phyloP scores from a whole-genome alignment of 2,888 invertebrate species.

The Nysson spinosus region DNA sequence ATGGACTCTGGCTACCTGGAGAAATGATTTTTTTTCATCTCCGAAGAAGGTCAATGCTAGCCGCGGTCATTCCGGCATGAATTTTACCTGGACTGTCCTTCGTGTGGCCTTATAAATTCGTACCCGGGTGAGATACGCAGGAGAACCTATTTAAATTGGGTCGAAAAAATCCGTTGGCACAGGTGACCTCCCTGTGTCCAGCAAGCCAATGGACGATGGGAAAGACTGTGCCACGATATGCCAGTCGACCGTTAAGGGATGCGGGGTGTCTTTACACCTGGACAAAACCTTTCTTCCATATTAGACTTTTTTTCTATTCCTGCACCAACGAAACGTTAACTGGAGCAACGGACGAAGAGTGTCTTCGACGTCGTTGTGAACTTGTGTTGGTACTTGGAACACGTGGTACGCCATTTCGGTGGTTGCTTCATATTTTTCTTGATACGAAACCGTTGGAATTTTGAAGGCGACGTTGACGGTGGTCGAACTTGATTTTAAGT shows the following conservation, averaged over 20 bases:
- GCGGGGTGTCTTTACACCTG: slow-evolving; percentile 48
- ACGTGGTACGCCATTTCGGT: not conserved
- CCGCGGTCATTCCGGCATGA: slow-evolving; percentile 22
- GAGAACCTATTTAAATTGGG: slow-evolving; percentile 73
- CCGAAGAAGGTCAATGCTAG: not conserved
- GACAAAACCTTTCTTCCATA: slow-evolving; percentile 39
- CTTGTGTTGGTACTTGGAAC: too few species aligned
- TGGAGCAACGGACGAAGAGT: slow-evolving; percentile 67
- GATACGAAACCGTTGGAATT: slow-evolving; percentile 33
- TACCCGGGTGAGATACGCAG: slow-evolving; percentile 21
- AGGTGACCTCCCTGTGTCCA: slow-evolving; percentile 58
- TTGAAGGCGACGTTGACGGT: slow-evolving; percentile 14
- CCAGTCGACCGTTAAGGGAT: slow-evolving; percentile 60
- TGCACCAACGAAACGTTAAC: slow-evolving; percentile 46
- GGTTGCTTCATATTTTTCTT: not conserved
- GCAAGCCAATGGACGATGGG: slow-evolving; percentile 45
- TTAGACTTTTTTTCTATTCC: slow-evolving; percentile 23
- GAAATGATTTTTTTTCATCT: slow-evolving; percentile 23
- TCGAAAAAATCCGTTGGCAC: slow-evolving; percentile 72
- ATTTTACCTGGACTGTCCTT: slow-evolving; percentile 53
- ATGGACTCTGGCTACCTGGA: slow-evolving; percentile 67
- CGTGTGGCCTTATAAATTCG: slow-evolving; percentile 5
- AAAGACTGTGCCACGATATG: slow-evolving; percentile 37
- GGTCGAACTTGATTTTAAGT: slow-evolving; percentile 39
- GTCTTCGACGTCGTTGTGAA: too few species aligned